Evolutionary conservation across 1,140 invertebrate genomes (phyloP).

Genomic region (Brachionus koreanus): DNA sequence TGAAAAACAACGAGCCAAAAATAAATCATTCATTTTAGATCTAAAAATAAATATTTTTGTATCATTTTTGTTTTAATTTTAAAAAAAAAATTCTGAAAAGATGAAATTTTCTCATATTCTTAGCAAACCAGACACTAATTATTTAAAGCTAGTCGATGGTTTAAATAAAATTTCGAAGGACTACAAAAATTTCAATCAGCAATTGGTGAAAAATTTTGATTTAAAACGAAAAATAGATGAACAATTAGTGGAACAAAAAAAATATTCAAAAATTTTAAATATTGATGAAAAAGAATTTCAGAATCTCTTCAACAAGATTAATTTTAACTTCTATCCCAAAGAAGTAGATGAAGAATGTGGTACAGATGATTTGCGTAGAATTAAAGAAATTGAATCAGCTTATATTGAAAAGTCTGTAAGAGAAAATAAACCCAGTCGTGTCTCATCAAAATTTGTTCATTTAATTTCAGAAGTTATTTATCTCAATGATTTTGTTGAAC

Average conservation of each 20-base stretch:
- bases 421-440: background rate
- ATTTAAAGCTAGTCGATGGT: background rate
- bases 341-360: background rate
- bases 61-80: background rate
- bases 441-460: background rate
- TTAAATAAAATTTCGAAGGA: background rate
- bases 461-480: background rate
- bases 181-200: background rate
- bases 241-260: background rate
- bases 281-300: background rate
- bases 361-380: background rate
- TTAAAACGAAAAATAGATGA: background rate
- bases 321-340: background rate
- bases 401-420: background rate
- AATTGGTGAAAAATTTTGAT: background rate
- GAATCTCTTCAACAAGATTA: background rate
- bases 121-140: background rate
- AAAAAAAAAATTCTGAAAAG: background rate
- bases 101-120: background rate
- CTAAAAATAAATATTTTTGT: background rate
- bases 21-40: background rate
- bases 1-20: no score
- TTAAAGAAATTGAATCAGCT: background rate
- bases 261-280: background rate
- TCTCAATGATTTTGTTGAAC: background rate